Base-by-base conservation (phyloP, 1,140 invertebrate species). In the Drosophila subobscura region DNA sequence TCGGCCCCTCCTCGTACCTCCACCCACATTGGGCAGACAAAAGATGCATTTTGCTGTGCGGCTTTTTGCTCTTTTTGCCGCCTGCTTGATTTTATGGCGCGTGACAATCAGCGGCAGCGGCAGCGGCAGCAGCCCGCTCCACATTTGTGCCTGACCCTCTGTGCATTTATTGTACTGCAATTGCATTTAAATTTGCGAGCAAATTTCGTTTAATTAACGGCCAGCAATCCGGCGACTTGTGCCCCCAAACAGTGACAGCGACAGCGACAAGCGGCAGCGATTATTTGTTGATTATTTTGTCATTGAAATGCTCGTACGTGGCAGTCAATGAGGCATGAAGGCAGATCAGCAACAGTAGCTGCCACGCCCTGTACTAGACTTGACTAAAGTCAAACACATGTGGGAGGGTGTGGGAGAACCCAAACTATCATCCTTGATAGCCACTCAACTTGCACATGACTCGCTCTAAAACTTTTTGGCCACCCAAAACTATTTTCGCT, bases 121-220 rank as follows among this genome's bases (percentile, higher is more conserved):
- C 29, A 16, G 14, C 41, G 6, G 33, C 7, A 37, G 5, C 12
- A 5, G 23, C 5, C n/a, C 14, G 12, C 4, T 2, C 20, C 7
- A n/a, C 22, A 22, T 20, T 37, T 42, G 4, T 16, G 6, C 22
- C 22, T 2, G 6, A 37, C 49, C 25, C 23, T 51, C 23, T n/a
- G 16, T 27, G 16, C 27, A 22, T 81, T 86, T 81, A 88, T 88
- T 88, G 83, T 88, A 51, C 66, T 57, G 78, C 78, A 83, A 88
- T 88, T 88, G 83, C 83, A 88, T 88, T 88, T 88, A 83, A 88
- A 88, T 88, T 88, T 59, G 83, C 83, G 64, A 78, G 73, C 74
- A 74, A 79, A 88, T 88, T 86, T 88, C 71, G 59, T 79, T 88
- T 83, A 88, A 88, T 88, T 88, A 88, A 88, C 74, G 63, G 78